phyloP scores from a whole-genome alignment of 1,140 invertebrate genomes.

The Vollenhovia emeryi region DNA sequence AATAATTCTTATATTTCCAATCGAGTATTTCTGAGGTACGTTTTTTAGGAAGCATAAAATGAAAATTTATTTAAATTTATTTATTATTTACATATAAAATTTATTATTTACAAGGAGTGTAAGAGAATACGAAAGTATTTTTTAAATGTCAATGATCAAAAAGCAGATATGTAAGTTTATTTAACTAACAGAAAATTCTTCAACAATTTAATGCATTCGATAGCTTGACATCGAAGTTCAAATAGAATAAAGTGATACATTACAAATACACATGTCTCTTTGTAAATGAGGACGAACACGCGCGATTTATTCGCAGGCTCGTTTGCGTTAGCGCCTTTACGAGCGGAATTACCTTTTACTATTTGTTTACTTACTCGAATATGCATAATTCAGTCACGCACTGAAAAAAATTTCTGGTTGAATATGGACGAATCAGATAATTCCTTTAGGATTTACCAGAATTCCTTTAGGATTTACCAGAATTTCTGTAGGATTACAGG shows the following conservation, averaged over 20 bases:
- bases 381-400: slow-evolving; percentile 11
- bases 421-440: too few species aligned
- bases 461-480: too few species aligned
- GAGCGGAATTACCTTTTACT: neutral
- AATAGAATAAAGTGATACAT: neutral
- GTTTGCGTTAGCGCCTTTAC: neutral
- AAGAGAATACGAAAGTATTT: neutral
- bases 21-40: neutral
- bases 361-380: slow-evolving; percentile 4
- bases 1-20: slow-evolving; percentile 4
- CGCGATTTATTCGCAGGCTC: neutral
- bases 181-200: neutral
- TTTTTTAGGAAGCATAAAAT: too few species aligned
- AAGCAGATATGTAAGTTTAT: neutral
- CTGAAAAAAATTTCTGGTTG: too few species aligned
- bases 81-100: too few species aligned
- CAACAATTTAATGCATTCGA: neutral
- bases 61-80: too few species aligned
- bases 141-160: neutral
- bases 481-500: too few species aligned
- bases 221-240: neutral
- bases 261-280: neutral
- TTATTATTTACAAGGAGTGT: neutral
- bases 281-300: neutral
- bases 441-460: too few species aligned